Evolutionary conservation across 2,888 invertebrate species (phyloP).

Genomic region (Caenorhabditis sp.): DNA sequence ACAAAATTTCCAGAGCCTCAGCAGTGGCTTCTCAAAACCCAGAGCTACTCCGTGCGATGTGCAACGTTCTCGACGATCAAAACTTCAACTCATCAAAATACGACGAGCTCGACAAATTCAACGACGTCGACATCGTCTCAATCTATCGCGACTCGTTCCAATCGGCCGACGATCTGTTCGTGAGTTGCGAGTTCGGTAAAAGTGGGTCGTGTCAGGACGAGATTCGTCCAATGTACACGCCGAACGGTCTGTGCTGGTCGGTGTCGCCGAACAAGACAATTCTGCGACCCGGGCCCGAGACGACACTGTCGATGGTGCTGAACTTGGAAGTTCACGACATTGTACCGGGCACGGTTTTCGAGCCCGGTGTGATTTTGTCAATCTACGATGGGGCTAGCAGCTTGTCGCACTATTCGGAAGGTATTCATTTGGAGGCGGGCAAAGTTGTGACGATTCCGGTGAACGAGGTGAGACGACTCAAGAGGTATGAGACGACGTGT

Average conservation of each 20-base stretch:
- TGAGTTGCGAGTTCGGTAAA: slow-evolving; percentile 64
- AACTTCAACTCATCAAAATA: slow-evolving; percentile 33
- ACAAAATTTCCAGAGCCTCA: slow-evolving; percentile 59
- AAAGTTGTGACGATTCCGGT: slow-evolving; percentile 65
- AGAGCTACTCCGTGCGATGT: slow-evolving; percentile 49
- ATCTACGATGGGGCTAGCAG: slow-evolving; percentile 53
- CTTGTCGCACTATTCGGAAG: slow-evolving; percentile 56
- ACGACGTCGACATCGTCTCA: slow-evolving; percentile 52
- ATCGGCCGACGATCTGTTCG: slow-evolving; percentile 58
- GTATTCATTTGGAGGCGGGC: slow-evolving; percentile 64
- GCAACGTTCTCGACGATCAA: slow-evolving; percentile 51
- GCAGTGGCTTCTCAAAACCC: slow-evolving; percentile 51
- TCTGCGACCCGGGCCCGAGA: slow-evolving; percentile 63
- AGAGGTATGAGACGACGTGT: slow-evolving; percentile 53
- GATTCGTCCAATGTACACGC: slow-evolving; percentile 59
- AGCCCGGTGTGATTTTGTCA: slow-evolving; percentile 60
- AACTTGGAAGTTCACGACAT: slow-evolving; percentile 64
- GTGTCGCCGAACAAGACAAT: slow-evolving; percentile 62
- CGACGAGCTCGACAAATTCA: slow-evolving; percentile 50
- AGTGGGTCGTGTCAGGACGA: slow-evolving; percentile 59
- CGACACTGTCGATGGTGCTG: slow-evolving; percentile 59
- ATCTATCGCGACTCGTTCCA: slow-evolving; percentile 52
- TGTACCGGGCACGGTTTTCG: slow-evolving; percentile 48
- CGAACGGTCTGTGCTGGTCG: slow-evolving; percentile 59
- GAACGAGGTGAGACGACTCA: slow-evolving; percentile 60